A percentile compares a stretch with the other conserved stretches of the same genome.
phyloP scores from a whole-genome alignment of 2,113 vertebrate species.

The Uropsilus gracilis region DNA sequence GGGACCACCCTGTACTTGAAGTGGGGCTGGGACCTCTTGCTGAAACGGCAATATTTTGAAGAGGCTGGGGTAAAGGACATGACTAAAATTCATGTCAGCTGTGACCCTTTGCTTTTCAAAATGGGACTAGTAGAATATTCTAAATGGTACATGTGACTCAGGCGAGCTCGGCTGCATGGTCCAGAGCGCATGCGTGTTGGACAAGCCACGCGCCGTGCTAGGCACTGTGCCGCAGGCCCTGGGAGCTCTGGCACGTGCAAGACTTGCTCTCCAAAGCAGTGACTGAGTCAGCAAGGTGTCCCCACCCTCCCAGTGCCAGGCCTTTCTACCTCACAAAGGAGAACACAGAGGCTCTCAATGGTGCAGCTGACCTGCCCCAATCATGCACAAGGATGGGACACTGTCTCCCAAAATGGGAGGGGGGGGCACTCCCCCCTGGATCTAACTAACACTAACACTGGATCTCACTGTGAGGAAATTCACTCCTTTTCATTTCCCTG shows the following conservation, averaged over 20 bases:
- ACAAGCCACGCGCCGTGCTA: not conserved
- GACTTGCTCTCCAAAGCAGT: not conserved
- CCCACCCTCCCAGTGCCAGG: no score
- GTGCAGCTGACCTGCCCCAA: not conserved
- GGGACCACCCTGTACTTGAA: not conserved
- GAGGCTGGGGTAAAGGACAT: not conserved
- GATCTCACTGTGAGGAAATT: not conserved
- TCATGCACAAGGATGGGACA: not conserved
- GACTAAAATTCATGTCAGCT: not conserved
- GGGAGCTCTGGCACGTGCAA: not conserved
- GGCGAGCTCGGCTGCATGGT: not conserved
- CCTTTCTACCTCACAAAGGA: not conserved
- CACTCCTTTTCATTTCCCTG: not conserved
- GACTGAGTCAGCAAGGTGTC: not conserved
- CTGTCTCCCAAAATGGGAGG: not conserved
- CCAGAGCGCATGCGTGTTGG: no score
- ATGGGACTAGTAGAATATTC: not conserved
- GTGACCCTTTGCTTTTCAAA: not conserved
- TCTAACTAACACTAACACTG: not conserved
- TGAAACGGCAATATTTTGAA: not conserved
- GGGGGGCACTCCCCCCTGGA: no score
- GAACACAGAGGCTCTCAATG: not conserved
- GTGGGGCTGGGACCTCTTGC: not conserved
- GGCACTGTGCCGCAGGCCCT: not conserved
- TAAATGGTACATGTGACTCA: not conserved